Evolutionary conservation across 2,797 vertebrate genomes (phyloP), one percentile per base, ranked within the genome.

Genomic region (Xenentodon cancila): DNA sequence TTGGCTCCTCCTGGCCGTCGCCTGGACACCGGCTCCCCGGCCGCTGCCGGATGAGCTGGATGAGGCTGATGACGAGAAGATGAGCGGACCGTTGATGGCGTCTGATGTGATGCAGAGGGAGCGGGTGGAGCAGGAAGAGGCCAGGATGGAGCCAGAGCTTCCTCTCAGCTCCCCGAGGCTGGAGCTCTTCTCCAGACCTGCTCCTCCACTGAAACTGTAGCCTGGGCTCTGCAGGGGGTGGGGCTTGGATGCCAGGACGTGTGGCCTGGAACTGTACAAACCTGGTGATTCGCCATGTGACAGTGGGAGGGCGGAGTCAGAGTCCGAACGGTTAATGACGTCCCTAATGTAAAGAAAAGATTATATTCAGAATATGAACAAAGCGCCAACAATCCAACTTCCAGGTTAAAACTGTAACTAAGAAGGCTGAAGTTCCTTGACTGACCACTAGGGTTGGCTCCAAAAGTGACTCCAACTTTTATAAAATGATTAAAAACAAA

Each of bases 101-200:
- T 95, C 94, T 5, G 92, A 84, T 21, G 93, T 87, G 68, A 93
- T 79, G 80, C 86, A 95, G 72, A 96, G 94, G 1, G 96, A 98
- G 19, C 88, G 92, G 0, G 95, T 95, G 44, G 96, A 96, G 84
- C 94, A 90, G 51, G 93, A 90, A 55, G 89, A 84, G 80, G 79
- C 71, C 25, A 91, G 86, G 55, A 4, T 2, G 12, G 59, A 64
- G 70, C 71, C 71, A 47, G 79, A 13, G 69, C 77, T 84, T 74
- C 79, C 85, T 15, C 88, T 88, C 75, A 97, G 91, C 92, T 97
- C 97, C 59, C 95, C 94, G 12, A 96, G 92, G 85, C 96, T 97
- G 78, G 92, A 91, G 43, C 95, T 91, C 81, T 97, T 97, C 88
- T 96, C 96, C 75, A 96, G 89, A 59, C 92, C 86, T 27, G 81